Percentiles rank a stretch among this genome's conserved stretches.
phyloP scores from a whole-genome alignment of 2,797 vertebrate species.

The Limosa lapponica region DNA sequence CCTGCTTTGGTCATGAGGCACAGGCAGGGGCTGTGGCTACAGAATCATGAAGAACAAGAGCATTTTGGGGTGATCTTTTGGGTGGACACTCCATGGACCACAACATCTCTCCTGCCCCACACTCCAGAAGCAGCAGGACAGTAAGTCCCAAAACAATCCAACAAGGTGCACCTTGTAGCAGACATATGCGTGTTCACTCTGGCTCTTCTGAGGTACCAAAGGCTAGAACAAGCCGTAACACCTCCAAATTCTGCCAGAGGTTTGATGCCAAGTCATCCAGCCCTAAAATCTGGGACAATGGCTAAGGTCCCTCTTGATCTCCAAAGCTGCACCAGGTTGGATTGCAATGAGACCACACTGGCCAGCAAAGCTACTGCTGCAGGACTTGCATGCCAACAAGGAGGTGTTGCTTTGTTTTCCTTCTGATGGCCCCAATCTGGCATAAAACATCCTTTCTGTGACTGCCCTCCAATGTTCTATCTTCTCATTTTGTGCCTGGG shows the following conservation, averaged over 20 bases:
- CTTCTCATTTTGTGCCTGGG: background rate
- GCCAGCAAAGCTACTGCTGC: background rate
- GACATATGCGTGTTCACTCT: fast-evolving
- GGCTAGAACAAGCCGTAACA: background rate
- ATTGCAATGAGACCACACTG: background rate
- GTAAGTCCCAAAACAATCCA: background rate
- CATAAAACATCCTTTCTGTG: background rate
- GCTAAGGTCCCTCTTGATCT: background rate
- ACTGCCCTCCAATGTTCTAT: background rate
- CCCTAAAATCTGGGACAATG: background rate
- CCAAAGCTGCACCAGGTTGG: background rate
- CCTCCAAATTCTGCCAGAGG: background rate
- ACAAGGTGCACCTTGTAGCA: background rate
- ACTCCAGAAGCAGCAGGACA: background rate
- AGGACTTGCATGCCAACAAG: fast-evolving
- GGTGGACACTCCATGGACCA: background rate
- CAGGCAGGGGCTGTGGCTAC: background rate
- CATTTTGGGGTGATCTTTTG: background rate
- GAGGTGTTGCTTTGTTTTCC: background rate
- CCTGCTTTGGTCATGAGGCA: fast-evolving
- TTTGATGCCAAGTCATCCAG: background rate
- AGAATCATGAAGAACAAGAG: background rate
- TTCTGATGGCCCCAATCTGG: background rate
- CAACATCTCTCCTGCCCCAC: background rate
- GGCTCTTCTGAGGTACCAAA: background rate